Evolutionary conservation across 2,797 vertebrate species (phyloP).

Genomic region (Dromococcyx pavoninus): DNA sequence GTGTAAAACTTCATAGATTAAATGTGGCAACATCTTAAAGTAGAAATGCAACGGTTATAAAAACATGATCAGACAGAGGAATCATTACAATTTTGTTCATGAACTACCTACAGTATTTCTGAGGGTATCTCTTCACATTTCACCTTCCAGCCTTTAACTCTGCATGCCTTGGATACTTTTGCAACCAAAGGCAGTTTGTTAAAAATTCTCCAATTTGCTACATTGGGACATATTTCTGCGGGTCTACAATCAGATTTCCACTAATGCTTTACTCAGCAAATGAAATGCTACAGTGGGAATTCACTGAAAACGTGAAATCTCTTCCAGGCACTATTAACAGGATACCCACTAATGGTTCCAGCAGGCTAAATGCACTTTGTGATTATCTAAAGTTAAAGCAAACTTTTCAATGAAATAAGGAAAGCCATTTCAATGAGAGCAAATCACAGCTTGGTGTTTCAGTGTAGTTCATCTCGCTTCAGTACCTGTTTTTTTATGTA

Average conservation of each 20-base stretch:
- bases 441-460: background rate
- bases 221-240: background rate
- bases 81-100: background rate
- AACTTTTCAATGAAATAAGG: slow-evolving; percentile 24
- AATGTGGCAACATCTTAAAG: slow-evolving; percentile 18
- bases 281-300: background rate
- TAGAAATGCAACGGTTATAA: background rate
- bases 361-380: slow-evolving; percentile 74
- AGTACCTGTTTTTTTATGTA: background rate
- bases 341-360: slow-evolving; percentile 56
- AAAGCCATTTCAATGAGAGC: slow-evolving; percentile 13
- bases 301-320: slow-evolving; percentile 8
- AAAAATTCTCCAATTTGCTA: background rate
- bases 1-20: background rate
- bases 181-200: background rate
- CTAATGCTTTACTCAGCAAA: background rate
- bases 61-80: slow-evolving; percentile 25
- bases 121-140: slow-evolving; percentile 20
- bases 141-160: background rate
- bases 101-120: background rate
- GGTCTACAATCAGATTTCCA: background rate
- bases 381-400: slow-evolving; percentile 54
- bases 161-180: background rate
- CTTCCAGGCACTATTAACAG: slow-evolving; percentile 63
- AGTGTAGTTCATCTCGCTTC: background rate